Base-by-base conservation (phyloP, 1,140 invertebrate genomes). In the Drosophila lacteicornis region DNA sequence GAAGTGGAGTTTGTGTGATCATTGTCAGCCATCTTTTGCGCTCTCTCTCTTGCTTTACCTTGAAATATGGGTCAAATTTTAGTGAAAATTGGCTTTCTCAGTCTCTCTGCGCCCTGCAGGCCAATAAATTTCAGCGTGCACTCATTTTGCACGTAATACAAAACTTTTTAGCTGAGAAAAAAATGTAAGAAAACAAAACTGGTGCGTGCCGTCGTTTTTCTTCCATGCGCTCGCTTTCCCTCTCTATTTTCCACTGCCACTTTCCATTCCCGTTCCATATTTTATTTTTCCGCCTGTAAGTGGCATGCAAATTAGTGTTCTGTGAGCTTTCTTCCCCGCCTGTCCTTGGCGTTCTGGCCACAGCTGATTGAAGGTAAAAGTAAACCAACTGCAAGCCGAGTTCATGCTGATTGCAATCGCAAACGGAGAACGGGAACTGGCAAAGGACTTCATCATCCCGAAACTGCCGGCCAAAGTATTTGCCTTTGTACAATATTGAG, bases 141-240 rank as follows among this genome's bases (percentile, higher is more conserved):
- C 81, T 67, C 74, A 84, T 85, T 85, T 81, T 70, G 82, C 82
- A 86, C 79, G 82, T 86, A 86, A 81, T 86, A 79, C 79, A 71
- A 73, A 85, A 75, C 67, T 84, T 84, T 80, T 73, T 77, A 74
- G 73, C 81, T 69, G 79, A 59, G 58, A 66, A 71, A 75, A 71
- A 61, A 70, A 51, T 25, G 60, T 51, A 65, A 15, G 62, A 68
- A 79, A 79, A 80, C 43, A 71, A 68, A 73, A 82, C 45, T 58
- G 61, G 81, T 73, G 81, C 82, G 75, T 85, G 82, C 57, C 69
- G 57, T 85, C 78, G 74, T 79, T 81, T 75, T 78, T 85, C 74
- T 80, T 84, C 58, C 45, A 68, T 66, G 15, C 60, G 43, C 58
- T 66, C 43, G 60, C 30, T 53, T 43, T 75, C 51, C 30, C 50